phyloP scores from a whole-genome alignment of 1,140 invertebrate species.

The Contarinia nasturtii region DNA sequence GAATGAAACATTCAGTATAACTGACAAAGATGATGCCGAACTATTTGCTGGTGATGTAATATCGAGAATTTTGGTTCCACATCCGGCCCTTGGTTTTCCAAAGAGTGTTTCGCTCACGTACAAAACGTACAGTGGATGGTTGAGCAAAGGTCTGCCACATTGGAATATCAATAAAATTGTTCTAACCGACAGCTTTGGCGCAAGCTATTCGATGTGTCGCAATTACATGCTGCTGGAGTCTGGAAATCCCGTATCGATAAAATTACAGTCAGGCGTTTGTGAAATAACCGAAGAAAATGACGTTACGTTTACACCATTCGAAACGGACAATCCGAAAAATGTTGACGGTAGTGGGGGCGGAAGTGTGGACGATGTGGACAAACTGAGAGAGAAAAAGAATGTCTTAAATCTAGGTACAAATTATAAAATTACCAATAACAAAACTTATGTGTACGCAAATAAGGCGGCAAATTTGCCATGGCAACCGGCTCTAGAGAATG shows the following conservation, averaged over 20 bases:
- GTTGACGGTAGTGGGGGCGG: not conserved
- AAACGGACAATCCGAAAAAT: not conserved
- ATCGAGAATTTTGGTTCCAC: slow-evolving; percentile 67
- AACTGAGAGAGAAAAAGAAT: slow-evolving; percentile 6
- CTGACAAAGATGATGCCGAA: slow-evolving; percentile 62
- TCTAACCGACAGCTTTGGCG: slow-evolving; percentile 68
- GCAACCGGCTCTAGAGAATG: slow-evolving; percentile 21
- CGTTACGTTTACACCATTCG: not conserved
- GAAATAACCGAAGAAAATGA: slow-evolving; percentile 29
- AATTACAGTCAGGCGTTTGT: slow-evolving; percentile 58
- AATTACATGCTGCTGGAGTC: slow-evolving; percentile 54
- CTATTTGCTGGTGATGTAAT: slow-evolving; percentile 47
- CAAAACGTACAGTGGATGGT: slow-evolving; percentile 78
- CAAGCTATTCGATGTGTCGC: slow-evolving; percentile 60
- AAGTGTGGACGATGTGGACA: slow-evolving; percentile 6
- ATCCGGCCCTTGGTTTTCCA: slow-evolving; percentile 59
- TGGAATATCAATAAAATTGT: slow-evolving; percentile 69
- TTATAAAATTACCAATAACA: slow-evolving; percentile 5
- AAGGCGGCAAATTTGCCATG: slow-evolving; percentile 27
- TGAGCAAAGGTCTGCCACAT: slow-evolving; percentile 59
- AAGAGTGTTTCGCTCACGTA: slow-evolving; percentile 56
- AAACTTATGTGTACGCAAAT: slow-evolving; percentile 20
- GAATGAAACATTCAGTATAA: slow-evolving; percentile 79
- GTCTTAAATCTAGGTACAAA: slow-evolving; percentile 3
- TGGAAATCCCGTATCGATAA: slow-evolving; percentile 45